Evolutionary conservation across 2,888 invertebrate genomes (phyloP).

Genomic region (Prosopocoilus inquinatus): DNA sequence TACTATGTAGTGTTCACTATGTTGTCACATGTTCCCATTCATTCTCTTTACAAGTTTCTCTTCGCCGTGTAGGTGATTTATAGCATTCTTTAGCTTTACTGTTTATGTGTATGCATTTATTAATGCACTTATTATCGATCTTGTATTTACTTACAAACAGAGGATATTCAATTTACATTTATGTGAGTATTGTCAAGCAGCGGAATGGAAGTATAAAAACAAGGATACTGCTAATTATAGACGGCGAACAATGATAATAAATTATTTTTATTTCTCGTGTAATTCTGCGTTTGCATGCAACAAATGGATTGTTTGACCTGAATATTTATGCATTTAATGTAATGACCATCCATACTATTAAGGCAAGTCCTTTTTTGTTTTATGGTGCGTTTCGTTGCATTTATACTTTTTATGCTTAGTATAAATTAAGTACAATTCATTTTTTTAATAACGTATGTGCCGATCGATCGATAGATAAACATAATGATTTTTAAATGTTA

Average conservation of each 20-base stretch:
- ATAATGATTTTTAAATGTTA: no score
- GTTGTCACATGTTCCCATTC: constrained; percentile 22
- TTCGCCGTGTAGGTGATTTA: constrained; percentile 7
- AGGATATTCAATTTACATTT: background rate
- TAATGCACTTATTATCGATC: background rate
- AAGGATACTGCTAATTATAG: no score
- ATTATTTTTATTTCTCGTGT: background rate
- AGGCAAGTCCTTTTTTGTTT: background rate
- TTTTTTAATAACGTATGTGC: no score
- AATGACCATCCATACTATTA: background rate
- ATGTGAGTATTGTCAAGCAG: background rate
- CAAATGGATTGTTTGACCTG: background rate
- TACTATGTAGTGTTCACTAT: constrained; percentile 9
- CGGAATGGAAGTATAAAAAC: background rate
- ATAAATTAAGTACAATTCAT: no score
- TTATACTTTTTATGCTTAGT: no score
- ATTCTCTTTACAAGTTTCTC: constrained; percentile 8
- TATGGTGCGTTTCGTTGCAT: no score
- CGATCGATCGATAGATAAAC: no score
- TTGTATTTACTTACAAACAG: background rate
- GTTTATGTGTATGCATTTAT: background rate
- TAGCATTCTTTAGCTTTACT: background rate
- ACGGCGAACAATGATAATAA: background rate
- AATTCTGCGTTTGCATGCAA: background rate
- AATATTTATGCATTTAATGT: background rate